Percentiles rank a stretch among this genome's conserved stretches.
These are phyloP conservation scores for Rhinolophus sinicus DNA, from an alignment of 2,113 vertebrate genomes.

Conservation along the genomic window DNA sequence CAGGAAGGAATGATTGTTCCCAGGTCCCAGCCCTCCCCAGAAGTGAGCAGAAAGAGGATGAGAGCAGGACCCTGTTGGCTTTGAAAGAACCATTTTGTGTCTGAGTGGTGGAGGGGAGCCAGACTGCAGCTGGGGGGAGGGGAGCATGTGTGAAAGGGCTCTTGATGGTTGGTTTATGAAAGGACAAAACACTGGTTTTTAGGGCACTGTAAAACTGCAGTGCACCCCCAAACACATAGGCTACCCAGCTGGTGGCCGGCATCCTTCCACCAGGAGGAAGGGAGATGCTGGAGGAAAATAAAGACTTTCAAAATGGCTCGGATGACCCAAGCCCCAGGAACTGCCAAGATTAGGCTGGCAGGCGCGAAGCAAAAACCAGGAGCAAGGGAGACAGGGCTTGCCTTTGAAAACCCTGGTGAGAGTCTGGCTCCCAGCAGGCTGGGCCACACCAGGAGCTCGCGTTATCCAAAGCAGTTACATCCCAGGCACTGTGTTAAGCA, in stretches of 20 bases:
- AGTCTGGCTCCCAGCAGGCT: not conserved
- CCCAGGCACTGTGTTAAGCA: not conserved
- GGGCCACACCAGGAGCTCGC: not conserved
- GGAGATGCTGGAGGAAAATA: slow-evolving; percentile 65
- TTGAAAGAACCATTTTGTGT: not conserved
- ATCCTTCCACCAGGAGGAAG: slow-evolving; percentile 53
- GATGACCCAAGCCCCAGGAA: slow-evolving; percentile 25
- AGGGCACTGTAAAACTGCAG: slow-evolving; percentile 11
- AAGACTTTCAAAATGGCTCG: slow-evolving; percentile 58
- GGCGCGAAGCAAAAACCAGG: slow-evolving; percentile 15
- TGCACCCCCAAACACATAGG: slow-evolving; percentile 44
- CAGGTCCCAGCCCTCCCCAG: too few species aligned
- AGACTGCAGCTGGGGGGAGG: not conserved
- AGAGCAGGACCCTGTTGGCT: not conserved
- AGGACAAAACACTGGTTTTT: slow-evolving; percentile 45
- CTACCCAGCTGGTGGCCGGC: not conserved
- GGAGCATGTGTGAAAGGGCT: not conserved
- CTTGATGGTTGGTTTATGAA: slow-evolving; percentile 6
- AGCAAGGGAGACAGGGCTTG: not conserved
- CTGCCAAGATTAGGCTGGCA: slow-evolving; percentile 25
- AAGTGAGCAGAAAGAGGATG: not conserved
- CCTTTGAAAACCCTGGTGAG: not conserved
- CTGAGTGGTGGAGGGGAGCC: not conserved
- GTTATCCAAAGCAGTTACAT: rapidly evolving
- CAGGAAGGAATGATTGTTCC: not conserved